phyloP scores from a whole-genome alignment of 2,797 vertebrate species.

The Merluccius polli region DNA sequence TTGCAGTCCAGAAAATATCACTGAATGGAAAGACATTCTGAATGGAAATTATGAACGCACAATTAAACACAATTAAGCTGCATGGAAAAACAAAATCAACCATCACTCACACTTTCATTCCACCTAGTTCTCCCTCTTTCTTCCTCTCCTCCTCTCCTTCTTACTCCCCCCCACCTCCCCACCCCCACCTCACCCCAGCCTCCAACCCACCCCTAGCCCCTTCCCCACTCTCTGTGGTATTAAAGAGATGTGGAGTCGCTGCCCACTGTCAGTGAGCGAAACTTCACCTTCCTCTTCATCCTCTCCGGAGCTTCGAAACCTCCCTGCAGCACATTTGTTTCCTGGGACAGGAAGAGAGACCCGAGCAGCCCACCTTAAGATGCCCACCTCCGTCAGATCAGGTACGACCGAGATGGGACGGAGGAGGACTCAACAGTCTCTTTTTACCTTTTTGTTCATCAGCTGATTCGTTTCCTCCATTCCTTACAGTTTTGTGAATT shows the following conservation, averaged over 20 bases:
- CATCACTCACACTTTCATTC: background rate
- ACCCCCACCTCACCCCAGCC: background rate
- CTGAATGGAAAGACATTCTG: too few species aligned
- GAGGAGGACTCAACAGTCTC: background rate
- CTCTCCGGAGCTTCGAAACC: background rate
- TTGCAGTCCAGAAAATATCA: background rate
- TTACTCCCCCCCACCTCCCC: background rate
- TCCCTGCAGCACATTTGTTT: background rate
- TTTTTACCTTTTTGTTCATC: too few species aligned
- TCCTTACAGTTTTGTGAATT: background rate
- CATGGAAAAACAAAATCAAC: background rate
- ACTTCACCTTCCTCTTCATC: background rate
- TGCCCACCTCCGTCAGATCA: background rate
- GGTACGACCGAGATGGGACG: background rate
- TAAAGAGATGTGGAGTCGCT: background rate
- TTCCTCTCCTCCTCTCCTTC: background rate
- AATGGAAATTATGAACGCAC: background rate
- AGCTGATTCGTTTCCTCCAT: background rate
- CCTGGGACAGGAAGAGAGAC: background rate
- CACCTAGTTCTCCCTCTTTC: background rate
- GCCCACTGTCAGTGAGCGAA: background rate
- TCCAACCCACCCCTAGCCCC: background rate
- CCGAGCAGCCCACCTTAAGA: background rate
- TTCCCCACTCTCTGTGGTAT: background rate
- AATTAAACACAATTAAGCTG: background rate